A percentile compares a stretch with the other conserved stretches of the same genome.
Conservation (phyloP, 2,113 vertebrate genomes). For the Fulica atra region DNA sequence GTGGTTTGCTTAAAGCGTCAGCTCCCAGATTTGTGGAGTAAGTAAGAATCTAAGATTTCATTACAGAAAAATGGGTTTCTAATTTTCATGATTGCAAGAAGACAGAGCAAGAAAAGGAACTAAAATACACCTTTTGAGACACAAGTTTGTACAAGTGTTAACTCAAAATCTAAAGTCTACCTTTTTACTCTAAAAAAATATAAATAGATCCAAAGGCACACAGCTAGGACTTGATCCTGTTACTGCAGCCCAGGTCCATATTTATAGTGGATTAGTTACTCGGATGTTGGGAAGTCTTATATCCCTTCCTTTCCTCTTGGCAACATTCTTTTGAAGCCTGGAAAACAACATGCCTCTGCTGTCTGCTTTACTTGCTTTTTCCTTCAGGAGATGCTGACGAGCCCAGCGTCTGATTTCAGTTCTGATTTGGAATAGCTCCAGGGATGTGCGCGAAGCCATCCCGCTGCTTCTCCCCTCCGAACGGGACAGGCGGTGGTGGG, state of each 20-base stretch:
- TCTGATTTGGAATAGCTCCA: constrained; percentile 15
- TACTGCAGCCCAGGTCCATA: not conserved
- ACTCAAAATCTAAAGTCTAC: not conserved
- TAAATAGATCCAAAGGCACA: not conserved
- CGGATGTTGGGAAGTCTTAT: not conserved
- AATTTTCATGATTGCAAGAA: not conserved
- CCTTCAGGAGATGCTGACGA: not conserved
- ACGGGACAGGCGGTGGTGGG: not conserved
- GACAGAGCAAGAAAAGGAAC: not conserved
- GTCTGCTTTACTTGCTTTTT: not conserved
- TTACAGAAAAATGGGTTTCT: not conserved
- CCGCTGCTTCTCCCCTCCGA: not conserved
- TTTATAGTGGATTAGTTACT: not conserved
- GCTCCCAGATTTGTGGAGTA: not conserved
- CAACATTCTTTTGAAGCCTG: not conserved
- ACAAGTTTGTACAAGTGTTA: not conserved
- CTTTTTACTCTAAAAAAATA: not conserved
- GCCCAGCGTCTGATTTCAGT: not conserved
- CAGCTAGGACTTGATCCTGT: not conserved
- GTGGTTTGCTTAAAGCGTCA: constrained; percentile 7
- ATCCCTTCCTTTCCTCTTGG: not conserved
- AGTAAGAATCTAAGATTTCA: not conserved
- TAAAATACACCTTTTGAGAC: not conserved
- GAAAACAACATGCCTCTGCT: not conserved
- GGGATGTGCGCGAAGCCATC: not conserved